These are phyloP conservation scores for Heliothis virescens DNA, from an alignment of 1,140 invertebrate genomes.

Conservation along the genomic window DNA sequence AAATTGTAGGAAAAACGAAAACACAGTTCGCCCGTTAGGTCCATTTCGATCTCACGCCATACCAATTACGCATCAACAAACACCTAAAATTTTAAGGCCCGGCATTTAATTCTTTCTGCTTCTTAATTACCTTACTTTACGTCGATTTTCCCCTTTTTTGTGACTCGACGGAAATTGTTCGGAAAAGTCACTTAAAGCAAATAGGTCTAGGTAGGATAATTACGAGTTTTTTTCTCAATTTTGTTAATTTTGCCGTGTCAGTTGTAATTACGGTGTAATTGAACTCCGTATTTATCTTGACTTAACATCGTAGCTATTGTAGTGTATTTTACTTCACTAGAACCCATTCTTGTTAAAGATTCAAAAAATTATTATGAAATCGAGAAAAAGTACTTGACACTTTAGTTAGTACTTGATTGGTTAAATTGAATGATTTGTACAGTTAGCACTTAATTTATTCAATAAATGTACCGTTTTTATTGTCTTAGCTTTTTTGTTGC, in stretches of 20 bases:
- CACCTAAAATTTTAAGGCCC: constrained; percentile 58
- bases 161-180: constrained; percentile 76
- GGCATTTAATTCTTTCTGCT: constrained; percentile 69
- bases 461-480: constrained; percentile 31
- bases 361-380: not conserved
- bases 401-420: not conserved
- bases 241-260: constrained; percentile 58
- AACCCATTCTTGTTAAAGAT: not conserved
- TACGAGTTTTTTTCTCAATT: constrained; percentile 61
- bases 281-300: constrained; percentile 34
- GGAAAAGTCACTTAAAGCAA: constrained; percentile 75
- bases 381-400: not conserved
- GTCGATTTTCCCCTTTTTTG: constrained; percentile 67
- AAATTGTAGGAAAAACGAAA: not conserved
- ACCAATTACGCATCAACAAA: constrained; percentile 55
- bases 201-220: constrained; percentile 77
- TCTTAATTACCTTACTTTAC: constrained; percentile 78
- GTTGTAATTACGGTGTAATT: constrained; percentile 55
- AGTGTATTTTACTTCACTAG: not conserved
- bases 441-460: constrained; percentile 23
- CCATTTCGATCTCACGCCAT: constrained; percentile 26
- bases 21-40: not conserved
- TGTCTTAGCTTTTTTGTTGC: constrained; percentile 3
- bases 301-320: constrained; percentile 3
- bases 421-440: constrained; percentile 11